These are phyloP conservation scores for Andrena minutula DNA, from an alignment of 2,888 invertebrate genomes.

Conservation along the genomic window DNA sequence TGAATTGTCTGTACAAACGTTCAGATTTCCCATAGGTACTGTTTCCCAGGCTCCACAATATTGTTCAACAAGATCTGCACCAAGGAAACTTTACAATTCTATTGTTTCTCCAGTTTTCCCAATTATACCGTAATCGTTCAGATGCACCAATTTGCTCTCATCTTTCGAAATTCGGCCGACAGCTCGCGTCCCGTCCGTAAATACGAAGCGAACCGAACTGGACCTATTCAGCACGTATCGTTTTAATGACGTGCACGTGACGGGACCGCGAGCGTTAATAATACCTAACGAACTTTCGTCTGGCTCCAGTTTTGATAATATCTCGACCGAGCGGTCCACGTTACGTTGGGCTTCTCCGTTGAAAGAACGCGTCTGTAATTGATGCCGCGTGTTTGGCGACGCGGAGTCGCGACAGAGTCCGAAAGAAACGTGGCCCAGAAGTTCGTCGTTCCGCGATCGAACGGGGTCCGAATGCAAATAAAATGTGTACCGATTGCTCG, in stretches of 20 bases:
- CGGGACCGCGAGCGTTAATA: slow-evolving; percentile 39
- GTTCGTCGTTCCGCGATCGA: not conserved
- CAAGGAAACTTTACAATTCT: too few species aligned
- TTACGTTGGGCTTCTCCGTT: not conserved
- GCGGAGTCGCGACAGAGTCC: not conserved
- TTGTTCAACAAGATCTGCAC: not conserved
- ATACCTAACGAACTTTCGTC: slow-evolving; percentile 28
- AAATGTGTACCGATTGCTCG: slow-evolving; percentile 48
- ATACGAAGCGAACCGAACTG: not conserved
- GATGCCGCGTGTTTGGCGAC: not conserved
- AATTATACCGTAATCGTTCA: not conserved
- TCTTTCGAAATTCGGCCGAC: slow-evolving; percentile 15
- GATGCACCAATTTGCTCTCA: not conserved
- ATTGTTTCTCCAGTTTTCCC: not conserved
- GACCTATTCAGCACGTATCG: slow-evolving; percentile 36
- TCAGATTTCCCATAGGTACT: too few species aligned
- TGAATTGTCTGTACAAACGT: too few species aligned
- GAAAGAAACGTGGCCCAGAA: not conserved
- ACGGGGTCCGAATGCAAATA: slow-evolving; percentile 33
- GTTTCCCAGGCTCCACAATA: not conserved
- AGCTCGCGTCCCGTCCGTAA: not conserved
- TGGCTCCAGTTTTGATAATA: slow-evolving; percentile 1
- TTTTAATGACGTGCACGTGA: slow-evolving; percentile 61
- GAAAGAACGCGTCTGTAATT: not conserved
- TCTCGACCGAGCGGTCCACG: not conserved